Evolutionary conservation across 2,113 vertebrate species (phyloP).

Genomic region (Triplophysa tibetana): DNA sequence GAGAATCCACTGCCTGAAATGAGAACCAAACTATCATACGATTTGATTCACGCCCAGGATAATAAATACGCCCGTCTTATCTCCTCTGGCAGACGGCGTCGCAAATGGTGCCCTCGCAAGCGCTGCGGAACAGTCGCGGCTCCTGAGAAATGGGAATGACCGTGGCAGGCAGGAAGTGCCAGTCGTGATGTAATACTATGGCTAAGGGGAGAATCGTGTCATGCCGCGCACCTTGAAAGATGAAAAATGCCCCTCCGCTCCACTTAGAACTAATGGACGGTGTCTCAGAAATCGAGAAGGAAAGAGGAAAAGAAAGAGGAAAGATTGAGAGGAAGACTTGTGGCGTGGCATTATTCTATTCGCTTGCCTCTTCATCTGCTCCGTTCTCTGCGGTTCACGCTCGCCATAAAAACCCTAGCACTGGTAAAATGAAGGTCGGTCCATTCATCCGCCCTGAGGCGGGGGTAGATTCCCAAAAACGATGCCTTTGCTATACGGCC

Average conservation of each 20-base stretch:
- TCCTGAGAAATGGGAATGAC: slow-evolving; percentile 76
- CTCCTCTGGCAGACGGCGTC: slow-evolving; percentile 74
- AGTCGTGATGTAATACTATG: slow-evolving; percentile 73
- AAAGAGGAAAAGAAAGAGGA: slow-evolving; percentile 8
- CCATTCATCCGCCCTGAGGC: slow-evolving; percentile 48
- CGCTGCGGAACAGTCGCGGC: slow-evolving; percentile 61
- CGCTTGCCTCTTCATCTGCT: slow-evolving; percentile 41
- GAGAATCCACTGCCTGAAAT: slow-evolving; percentile 3
- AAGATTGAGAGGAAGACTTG: slow-evolving; percentile 55
- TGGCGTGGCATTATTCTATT: slow-evolving; percentile 60
- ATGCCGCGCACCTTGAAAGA: slow-evolving; percentile 73
- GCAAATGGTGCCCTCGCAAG: slow-evolving; percentile 72
- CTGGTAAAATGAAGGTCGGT: slow-evolving; percentile 66
- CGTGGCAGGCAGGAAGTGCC: slow-evolving; percentile 67
- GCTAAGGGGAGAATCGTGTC: slow-evolving; percentile 72
- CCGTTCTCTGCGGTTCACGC: slow-evolving; percentile 48
- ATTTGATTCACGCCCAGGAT: slow-evolving; percentile 71
- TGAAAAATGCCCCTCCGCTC: slow-evolving; percentile 69
- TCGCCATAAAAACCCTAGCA: slow-evolving; percentile 54
- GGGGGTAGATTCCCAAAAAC: slow-evolving; percentile 63
- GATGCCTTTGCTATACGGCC: slow-evolving; percentile 65
- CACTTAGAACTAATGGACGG: slow-evolving; percentile 75
- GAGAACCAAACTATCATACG: slow-evolving; percentile 39
- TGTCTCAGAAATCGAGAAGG: slow-evolving; percentile 63
- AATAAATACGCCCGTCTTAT: slow-evolving; percentile 74